A percentile compares a stretch with the other conserved stretches of the same genome.
Conservation (phyloP, 2,113 vertebrate species). For the Ondatra zibethicus region DNA sequence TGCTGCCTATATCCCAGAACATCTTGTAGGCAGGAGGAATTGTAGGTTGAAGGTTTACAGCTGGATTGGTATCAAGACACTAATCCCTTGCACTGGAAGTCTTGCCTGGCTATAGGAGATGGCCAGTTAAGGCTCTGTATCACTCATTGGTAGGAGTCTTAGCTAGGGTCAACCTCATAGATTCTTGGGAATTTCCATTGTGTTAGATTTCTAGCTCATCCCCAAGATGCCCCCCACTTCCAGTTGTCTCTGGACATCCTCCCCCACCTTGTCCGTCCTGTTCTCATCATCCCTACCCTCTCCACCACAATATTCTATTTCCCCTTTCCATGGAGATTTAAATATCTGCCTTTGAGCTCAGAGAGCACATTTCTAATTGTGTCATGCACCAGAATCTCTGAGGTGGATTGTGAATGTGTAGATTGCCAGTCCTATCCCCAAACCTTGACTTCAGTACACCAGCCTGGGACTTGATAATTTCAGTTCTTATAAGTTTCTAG, state of each 20-base stretch:
- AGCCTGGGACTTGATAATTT: neutral
- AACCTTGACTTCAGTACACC: neutral
- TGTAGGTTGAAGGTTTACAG: neutral
- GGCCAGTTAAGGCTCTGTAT: neutral
- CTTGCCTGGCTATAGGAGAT: neutral
- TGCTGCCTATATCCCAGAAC: neutral
- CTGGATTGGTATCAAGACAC: neutral
- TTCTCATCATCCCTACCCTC: neutral
- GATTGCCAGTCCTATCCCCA: neutral
- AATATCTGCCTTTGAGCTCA: neutral
- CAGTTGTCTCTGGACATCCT: neutral
- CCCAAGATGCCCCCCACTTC: neutral
- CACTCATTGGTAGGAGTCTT: neutral
- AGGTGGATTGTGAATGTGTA: neutral
- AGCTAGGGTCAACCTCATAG: neutral
- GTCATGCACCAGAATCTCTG: neutral
- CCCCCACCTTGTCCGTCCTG: neutral
- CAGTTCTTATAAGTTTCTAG: neutral
- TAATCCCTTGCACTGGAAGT: neutral
- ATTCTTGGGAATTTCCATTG: neutral
- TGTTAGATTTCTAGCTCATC: neutral
- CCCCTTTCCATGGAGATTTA: neutral
- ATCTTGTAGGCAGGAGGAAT: neutral
- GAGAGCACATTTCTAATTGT: neutral
- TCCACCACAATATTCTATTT: neutral